phyloP scores from a whole-genome alignment of 2,797 vertebrate species.

The Sebastes vulpes region DNA sequence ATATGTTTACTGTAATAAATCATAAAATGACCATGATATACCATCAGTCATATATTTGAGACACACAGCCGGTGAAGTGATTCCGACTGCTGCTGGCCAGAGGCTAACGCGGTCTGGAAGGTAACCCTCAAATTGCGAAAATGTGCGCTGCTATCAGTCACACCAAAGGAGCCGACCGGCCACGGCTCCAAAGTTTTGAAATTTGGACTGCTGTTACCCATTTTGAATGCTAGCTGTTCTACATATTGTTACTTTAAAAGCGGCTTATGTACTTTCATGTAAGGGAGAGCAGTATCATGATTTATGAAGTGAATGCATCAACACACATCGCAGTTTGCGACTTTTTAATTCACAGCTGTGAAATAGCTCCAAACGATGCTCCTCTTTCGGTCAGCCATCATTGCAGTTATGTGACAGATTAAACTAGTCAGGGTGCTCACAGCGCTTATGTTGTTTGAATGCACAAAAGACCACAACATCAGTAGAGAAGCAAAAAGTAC shows the following conservation, averaged over 20 bases:
- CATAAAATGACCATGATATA: no score
- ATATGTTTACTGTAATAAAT: no score
- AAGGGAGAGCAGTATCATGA: not conserved
- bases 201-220: no score
- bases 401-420: not conserved
- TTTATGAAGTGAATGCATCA: not conserved
- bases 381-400: not conserved
- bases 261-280: not conserved
- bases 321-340: not conserved
- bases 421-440: not conserved
- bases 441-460: not conserved
- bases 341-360: not conserved
- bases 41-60: no score
- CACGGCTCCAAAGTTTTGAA: no score
- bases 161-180: no score
- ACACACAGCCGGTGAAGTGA: no score
- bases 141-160: no score
- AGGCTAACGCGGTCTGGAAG: no score
- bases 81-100: no score
- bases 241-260: not conserved
- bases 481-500: not conserved
- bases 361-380: not conserved
- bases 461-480: not conserved
- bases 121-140: no score
- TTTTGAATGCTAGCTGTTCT: no score